Percentiles rank a stretch among this genome's conserved stretches.
phyloP scores from a whole-genome alignment of 92 coral and sea anemone genomes.

The Phenganax subtilis region DNA sequence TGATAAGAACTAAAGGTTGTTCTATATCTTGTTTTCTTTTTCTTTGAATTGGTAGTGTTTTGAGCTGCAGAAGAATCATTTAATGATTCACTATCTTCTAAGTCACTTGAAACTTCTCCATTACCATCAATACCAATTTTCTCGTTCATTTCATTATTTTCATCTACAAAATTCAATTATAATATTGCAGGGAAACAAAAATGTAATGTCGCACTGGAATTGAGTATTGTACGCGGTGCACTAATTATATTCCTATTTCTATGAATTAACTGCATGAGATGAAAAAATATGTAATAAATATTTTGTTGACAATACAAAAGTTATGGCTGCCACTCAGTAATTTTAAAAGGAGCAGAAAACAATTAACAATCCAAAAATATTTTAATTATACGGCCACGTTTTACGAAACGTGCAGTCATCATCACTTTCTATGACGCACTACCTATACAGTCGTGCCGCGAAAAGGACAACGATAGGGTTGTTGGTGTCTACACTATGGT shows the following conservation, averaged over 20 bases:
- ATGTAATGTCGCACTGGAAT: background rate
- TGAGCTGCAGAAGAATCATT: constrained; percentile 56
- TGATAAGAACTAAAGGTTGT: constrained; percentile 97
- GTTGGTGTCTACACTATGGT: too few relatives aligned
- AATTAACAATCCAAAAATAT: too few relatives aligned
- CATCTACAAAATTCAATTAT: background rate
- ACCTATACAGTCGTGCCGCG: too few relatives aligned
- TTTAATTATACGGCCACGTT: too few relatives aligned
- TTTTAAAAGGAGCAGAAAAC: too few relatives aligned
- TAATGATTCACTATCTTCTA: constrained; percentile 16
- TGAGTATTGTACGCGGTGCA: background rate
- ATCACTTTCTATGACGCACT: too few relatives aligned
- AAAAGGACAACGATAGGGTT: too few relatives aligned
- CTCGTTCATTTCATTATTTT: constrained; percentile 8
- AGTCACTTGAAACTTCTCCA: constrained; percentile 27
- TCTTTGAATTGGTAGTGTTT: constrained; percentile 58
- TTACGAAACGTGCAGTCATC: too few relatives aligned
- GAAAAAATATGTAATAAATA: too few relatives aligned
- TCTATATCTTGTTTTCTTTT: constrained; percentile 91
- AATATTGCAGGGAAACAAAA: too few relatives aligned
- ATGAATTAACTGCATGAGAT: background rate
- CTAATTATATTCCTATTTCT: background rate
- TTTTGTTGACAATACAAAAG: too few relatives aligned
- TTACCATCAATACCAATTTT: background rate
- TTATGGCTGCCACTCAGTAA: too few relatives aligned